Percentiles rank a stretch among this genome's conserved stretches.
Evolutionary conservation across 2,888 invertebrate species (phyloP).

Genomic region (Heliconius cydno): DNA sequence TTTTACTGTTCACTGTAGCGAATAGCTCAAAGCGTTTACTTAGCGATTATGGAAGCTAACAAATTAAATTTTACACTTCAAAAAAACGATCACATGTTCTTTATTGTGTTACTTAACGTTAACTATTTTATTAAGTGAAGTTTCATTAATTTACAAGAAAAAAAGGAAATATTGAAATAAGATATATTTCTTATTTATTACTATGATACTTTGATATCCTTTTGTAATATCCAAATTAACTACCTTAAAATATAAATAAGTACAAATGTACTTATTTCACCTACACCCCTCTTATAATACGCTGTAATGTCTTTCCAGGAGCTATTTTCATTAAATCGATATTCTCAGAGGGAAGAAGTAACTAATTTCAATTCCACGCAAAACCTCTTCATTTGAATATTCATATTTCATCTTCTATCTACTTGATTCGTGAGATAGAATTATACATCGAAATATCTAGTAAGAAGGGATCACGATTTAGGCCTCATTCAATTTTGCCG

Average conservation of each 20-base stretch:
- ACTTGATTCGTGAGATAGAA: slow-evolving; percentile 37
- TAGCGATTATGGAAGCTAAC: slow-evolving; percentile 38
- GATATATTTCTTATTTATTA: neutral
- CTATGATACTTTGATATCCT: neutral
- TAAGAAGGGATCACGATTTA: slow-evolving; percentile 56
- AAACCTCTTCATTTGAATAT: slow-evolving; percentile 43
- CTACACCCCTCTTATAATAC: neutral
- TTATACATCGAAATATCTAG: slow-evolving; percentile 37
- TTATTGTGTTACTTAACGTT: slow-evolving; percentile 12
- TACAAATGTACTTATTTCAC: too few species aligned
- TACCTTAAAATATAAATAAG: too few species aligned
- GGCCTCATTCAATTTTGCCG: slow-evolving; percentile 65
- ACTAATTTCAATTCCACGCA: slow-evolving; percentile 39
- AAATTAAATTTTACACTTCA: slow-evolving; percentile 37
- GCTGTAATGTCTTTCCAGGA: slow-evolving; percentile 8
- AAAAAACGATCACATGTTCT: slow-evolving; percentile 10
- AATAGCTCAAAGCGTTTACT: slow-evolving; percentile 40
- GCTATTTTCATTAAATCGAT: slow-evolving; percentile 34
- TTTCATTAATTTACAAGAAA: neutral
- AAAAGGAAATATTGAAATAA: neutral
- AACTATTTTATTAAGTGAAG: neutral
- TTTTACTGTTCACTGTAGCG: slow-evolving; percentile 43
- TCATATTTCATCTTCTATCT: slow-evolving; percentile 40
- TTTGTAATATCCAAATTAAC: neutral
- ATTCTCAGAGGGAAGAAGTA: slow-evolving; percentile 31